These are phyloP conservation scores for Eumaeus atala DNA, from an alignment of 1,140 invertebrate species.

Conservation along the genomic window DNA sequence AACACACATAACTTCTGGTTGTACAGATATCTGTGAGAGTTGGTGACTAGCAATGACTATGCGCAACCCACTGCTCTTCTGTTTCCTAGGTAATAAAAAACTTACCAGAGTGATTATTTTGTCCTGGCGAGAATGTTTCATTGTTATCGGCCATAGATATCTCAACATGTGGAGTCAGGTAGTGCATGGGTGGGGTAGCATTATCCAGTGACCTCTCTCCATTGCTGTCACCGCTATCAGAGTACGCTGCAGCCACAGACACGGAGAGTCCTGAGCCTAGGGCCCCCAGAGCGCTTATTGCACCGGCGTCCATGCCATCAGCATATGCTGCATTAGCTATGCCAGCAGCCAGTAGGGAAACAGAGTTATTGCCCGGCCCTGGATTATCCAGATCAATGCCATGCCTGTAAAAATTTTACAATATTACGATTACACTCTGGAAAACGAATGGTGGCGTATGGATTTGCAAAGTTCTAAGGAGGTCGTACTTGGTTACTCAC, in stretches of 20 bases:
- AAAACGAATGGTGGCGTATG: too few species aligned
- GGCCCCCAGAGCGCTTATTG: constrained; percentile 72
- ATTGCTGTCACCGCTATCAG: constrained; percentile 86
- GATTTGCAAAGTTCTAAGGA: too few species aligned
- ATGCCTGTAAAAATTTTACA: constrained; percentile 74
- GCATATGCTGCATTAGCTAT: constrained; percentile 76
- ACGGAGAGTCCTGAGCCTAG: constrained; percentile 75
- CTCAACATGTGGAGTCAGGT: constrained; percentile 90
- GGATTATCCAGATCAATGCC: constrained; percentile 92
- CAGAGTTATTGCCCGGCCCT: constrained; percentile 83
- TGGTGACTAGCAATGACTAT: too few species aligned
- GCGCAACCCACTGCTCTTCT: too few species aligned
- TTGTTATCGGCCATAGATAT: constrained; percentile 88
- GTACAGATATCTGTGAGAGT: too few species aligned
- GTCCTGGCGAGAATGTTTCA: constrained; percentile 67
- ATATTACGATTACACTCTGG: too few species aligned
- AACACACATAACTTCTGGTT: too few species aligned
- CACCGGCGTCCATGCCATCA: constrained; percentile 73
- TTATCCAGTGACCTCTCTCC: constrained; percentile 86
- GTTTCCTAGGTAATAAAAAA: too few species aligned
- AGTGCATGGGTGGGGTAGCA: constrained; percentile 91
- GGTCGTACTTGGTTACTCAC: too few species aligned
- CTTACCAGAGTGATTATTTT: constrained; percentile 59
- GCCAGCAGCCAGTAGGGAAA: constrained; percentile 77
- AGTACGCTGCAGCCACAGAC: constrained; percentile 79